Conservation (phyloP, 2,113 vertebrate species). For the Probosciger aterrimus region DNA sequence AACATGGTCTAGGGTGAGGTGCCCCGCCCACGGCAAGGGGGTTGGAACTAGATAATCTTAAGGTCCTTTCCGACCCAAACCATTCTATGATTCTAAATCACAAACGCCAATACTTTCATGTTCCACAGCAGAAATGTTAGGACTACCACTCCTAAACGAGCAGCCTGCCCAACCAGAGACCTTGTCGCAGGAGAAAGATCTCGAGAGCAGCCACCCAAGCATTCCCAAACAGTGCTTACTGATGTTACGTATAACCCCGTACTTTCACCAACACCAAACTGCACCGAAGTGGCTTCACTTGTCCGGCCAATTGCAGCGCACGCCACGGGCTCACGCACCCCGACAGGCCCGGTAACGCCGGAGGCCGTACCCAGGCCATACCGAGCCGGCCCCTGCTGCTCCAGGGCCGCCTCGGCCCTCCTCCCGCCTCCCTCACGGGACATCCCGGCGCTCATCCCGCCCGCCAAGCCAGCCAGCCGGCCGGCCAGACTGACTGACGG, state of each 20-base stretch:
- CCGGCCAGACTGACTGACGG: not conserved
- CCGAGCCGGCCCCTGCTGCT: not conserved
- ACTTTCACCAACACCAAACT: rapidly evolving
- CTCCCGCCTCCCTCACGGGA: not conserved
- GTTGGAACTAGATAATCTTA: not conserved
- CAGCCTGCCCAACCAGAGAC: not conserved
- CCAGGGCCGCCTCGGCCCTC: not conserved
- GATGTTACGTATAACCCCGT: no score
- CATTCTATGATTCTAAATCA: not conserved
- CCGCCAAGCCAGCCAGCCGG: not conserved
- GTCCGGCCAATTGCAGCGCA: rapidly evolving
- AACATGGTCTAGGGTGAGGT: not conserved
- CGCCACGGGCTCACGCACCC: rapidly evolving
- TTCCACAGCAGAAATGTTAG: not conserved
- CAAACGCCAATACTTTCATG: not conserved
- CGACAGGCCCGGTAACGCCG: rapidly evolving
- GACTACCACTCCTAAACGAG: not conserved
- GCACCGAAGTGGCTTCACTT: rapidly evolving
- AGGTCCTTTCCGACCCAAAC: not conserved
- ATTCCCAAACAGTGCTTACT: not conserved
- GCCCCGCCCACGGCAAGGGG: not conserved
- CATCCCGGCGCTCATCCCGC: not conserved
- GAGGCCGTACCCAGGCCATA: not conserved
- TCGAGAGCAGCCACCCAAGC: not conserved
- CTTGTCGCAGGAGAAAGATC: not conserved